Percentiles rank a stretch among this genome's conserved stretches.
phyloP scores from a whole-genome alignment of 2,113 vertebrate genomes.

The Eublepharis macularius region DNA sequence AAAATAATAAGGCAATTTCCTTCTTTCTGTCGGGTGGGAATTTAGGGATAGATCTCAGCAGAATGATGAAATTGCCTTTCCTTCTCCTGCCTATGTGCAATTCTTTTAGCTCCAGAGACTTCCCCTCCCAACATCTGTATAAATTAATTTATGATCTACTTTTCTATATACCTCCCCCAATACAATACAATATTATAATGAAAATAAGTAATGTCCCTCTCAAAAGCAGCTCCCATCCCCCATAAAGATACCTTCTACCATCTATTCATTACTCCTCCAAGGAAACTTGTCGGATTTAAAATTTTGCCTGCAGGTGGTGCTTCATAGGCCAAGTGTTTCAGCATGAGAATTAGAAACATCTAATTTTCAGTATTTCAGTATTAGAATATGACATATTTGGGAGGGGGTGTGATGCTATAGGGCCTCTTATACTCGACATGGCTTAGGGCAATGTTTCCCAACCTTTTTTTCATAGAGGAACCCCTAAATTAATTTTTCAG shows the following conservation, averaged over 20 bases:
- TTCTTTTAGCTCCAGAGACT: neutral
- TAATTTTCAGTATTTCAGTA: too few relatives aligned
- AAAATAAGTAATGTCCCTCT: neutral
- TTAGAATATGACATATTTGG: too few relatives aligned
- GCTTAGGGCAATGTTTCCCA: too few relatives aligned
- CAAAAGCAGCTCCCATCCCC: neutral
- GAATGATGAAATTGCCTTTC: neutral
- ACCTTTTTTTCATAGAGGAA: too few relatives aligned
- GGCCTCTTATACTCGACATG: too few relatives aligned
- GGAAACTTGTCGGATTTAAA: neutral
- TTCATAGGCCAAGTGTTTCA: too few relatives aligned
- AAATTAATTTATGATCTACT: neutral
- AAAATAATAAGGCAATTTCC: neutral
- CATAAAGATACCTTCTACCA: neutral
- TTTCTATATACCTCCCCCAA: neutral
- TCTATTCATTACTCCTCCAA: neutral
- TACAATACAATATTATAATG: neutral
- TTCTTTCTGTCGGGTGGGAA: neutral
- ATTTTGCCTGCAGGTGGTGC: too few relatives aligned
- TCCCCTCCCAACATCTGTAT: neutral
- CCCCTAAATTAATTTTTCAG: too few relatives aligned
- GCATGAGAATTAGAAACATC: too few relatives aligned
- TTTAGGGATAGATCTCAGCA: neutral
- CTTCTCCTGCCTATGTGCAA: too few relatives aligned
- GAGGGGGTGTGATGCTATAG: too few relatives aligned